Base-by-base conservation (phyloP, 2,113 vertebrate genomes). In the Saimiri boliviensis region DNA sequence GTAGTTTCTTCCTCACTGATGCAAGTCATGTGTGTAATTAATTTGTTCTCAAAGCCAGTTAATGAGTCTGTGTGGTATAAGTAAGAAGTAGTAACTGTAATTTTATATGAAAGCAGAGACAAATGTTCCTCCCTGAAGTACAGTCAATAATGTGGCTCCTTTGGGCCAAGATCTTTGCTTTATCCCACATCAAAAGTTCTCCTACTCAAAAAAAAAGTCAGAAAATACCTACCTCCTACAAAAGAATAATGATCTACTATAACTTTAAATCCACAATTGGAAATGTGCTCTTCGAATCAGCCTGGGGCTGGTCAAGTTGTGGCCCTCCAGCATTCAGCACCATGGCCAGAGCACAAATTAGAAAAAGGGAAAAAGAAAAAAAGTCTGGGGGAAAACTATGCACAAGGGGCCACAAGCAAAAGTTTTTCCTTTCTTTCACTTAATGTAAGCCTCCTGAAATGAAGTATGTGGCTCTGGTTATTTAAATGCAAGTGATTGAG, bases 301-400 rank as follows among this genome's bases (percentile, higher is more conserved):
- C 45, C 13, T 30, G 21, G 73, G 49, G 45, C 32, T 82, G 45
- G 10, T 66, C n/a, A 47, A 77, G 1, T 8, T 35, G 68, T 94
- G 63, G 16, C 87, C 81, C 54, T 88, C 30, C 9, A 82, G 35
- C 10, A 73, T 98, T 98, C 98, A 98, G 98, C 93, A 98, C 96
- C 97, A 98, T 92, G 96, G 97, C 77, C 95, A 98, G 97, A 93
- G 97, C 83, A 96, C 27, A 79, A 86, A 66, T 56, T 30, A 0
- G 12, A 42, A 68, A 32, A 73, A 17, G 6, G 23, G 3, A 20
- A 42, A n/a, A 23, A 32, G 40, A 40, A 56, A 73, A n/a, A 30
- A 66, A 47, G 23, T 35, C 32, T 45, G 5, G 58, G 23, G 71
- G 42, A 47, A 90, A 63, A 32, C 7, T 37, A 32, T 40, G 17